Evolutionary conservation across 2,888 invertebrate species (phyloP).

Genomic region (Cetonia aurata): DNA sequence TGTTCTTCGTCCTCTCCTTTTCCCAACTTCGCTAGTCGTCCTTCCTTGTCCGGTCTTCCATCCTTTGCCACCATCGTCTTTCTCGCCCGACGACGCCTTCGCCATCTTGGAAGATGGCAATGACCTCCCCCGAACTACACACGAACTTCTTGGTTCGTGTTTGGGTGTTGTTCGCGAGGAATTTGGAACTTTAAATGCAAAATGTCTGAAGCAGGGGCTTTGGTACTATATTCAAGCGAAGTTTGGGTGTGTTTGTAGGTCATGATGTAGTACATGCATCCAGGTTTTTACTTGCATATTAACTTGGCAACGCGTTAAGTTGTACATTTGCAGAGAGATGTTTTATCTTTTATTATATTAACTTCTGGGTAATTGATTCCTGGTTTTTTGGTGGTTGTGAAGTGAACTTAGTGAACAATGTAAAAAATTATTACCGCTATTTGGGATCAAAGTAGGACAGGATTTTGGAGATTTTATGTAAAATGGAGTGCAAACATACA

Average conservation of each 20-base stretch:
- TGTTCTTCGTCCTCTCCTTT: not conserved
- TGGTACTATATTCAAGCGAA: slow-evolving; percentile 26
- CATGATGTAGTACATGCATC: slow-evolving; percentile 2
- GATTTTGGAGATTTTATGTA: too few relatives aligned
- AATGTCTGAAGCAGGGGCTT: slow-evolving; percentile 13
- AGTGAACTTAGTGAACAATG: too few relatives aligned
- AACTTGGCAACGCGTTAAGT: not conserved
- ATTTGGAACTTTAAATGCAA: slow-evolving; percentile 31
- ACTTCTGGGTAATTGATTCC: too few relatives aligned
- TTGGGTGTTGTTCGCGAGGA: slow-evolving; percentile 24
- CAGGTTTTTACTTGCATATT: not conserved
- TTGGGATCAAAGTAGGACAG: too few relatives aligned
- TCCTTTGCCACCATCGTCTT: slow-evolving; percentile 10
- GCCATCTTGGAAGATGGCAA: slow-evolving; percentile 37
- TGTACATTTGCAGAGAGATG: not conserved
- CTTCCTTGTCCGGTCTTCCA: not conserved
- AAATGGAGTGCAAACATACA: too few relatives aligned
- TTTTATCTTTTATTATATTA: not conserved
- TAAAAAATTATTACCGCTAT: too few relatives aligned
- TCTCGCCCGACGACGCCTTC: not conserved
- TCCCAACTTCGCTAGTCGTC: slow-evolving; percentile 1
- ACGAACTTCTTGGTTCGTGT: slow-evolving; percentile 30
- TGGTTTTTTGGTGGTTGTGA: too few relatives aligned
- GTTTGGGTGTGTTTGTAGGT: slow-evolving; percentile 24
- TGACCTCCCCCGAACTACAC: slow-evolving; percentile 29